These are phyloP conservation scores for Eupithecia tripunctaria DNA, from an alignment of 2,888 invertebrate genomes.

Conservation along the genomic window DNA sequence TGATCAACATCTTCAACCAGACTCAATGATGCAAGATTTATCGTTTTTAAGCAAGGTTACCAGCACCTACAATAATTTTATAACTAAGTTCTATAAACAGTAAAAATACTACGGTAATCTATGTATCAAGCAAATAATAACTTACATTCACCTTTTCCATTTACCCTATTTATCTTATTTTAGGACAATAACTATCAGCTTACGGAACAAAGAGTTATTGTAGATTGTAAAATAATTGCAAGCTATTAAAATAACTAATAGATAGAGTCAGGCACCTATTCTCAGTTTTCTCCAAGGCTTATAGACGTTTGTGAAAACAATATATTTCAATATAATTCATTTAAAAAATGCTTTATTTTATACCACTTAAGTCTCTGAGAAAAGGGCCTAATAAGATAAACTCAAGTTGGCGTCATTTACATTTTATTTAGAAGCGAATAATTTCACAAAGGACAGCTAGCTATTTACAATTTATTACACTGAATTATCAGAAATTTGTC, in stretches of 20 bases:
- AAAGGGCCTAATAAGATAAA: not conserved
- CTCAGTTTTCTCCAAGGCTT: not conserved
- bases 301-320: not conserved
- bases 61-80: not conserved
- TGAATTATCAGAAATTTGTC: not conserved
- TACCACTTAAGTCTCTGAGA: not conserved
- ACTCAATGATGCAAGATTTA: no score
- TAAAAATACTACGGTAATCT: not conserved
- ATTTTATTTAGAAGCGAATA: conserved; percentile 6
- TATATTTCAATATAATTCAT: not conserved
- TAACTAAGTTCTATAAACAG: not conserved
- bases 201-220: not conserved
- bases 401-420: conserved; percentile 3
- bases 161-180: not conserved
- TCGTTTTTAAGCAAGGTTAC: not conserved
- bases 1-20: no score
- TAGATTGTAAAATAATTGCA: not conserved
- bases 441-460: not conserved
- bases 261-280: not conserved
- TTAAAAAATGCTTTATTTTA: not conserved
- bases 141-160: not conserved
- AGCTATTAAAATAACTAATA: not conserved
- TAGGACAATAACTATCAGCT: not conserved
- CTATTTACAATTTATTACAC: not conserved
- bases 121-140: conserved; percentile 5